These are phyloP conservation scores for Melanerpes formicivorus DNA, from an alignment of 2,113 vertebrate species.

Conservation along the genomic window DNA sequence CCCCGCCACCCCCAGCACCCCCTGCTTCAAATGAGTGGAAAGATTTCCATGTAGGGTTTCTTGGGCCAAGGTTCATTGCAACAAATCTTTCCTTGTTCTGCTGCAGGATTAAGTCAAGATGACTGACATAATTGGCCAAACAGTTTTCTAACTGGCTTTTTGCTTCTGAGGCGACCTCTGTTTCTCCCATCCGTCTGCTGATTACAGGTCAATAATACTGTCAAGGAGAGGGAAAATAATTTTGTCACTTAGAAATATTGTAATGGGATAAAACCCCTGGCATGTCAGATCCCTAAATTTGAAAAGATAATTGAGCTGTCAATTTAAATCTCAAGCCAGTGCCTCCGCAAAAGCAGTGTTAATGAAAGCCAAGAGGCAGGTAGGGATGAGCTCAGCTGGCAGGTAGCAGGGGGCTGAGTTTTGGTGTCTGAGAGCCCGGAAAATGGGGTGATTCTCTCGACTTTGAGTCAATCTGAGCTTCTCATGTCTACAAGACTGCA, in stretches of 20 bases:
- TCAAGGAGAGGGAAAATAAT: conserved; percentile 64
- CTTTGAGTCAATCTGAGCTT: not conserved
- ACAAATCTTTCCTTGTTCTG: conserved; percentile 62
- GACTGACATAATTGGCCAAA: conserved; percentile 67
- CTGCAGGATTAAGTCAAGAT: conserved; percentile 57
- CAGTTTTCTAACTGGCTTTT: conserved; percentile 62
- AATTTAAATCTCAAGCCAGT: conserved; percentile 63
- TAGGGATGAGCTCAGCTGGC: conserved; percentile 19
- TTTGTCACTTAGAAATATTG: conserved; percentile 70
- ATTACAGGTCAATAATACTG: conserved; percentile 67
- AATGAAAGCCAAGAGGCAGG: conserved; percentile 33
- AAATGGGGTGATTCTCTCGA: not conserved
- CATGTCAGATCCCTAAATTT: conserved; percentile 64
- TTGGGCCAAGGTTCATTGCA: conserved; percentile 55
- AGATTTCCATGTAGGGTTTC: conserved; percentile 36
- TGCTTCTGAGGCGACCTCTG: conserved; percentile 59
- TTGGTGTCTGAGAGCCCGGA: not conserved
- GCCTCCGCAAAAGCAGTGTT: conserved; percentile 1
- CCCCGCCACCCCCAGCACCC: not conserved
- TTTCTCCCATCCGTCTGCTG: conserved; percentile 47
- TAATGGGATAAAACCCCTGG: conserved; percentile 53
- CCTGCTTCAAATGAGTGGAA: conserved; percentile 17
- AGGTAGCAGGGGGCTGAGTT: not conserved
- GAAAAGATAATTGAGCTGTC: conserved; percentile 70
- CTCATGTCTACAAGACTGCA: not conserved